Evolutionary conservation across 2,888 invertebrate genomes (phyloP).

Genomic region (Creontiades dilutus): DNA sequence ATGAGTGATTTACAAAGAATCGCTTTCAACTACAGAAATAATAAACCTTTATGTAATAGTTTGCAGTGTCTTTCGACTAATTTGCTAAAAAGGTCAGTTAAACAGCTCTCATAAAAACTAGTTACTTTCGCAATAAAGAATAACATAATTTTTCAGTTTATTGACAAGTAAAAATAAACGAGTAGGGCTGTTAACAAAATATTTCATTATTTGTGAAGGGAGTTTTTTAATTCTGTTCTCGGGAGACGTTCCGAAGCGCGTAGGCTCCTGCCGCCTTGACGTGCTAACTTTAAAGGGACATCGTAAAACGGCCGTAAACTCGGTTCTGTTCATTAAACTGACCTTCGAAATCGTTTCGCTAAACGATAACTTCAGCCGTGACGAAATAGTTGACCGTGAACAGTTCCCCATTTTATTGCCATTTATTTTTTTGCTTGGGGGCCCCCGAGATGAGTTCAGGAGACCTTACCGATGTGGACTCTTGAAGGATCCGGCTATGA

Average conservation of each 20-base stretch:
- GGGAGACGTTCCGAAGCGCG: background rate
- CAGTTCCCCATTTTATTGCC: slow-evolving; percentile 41
- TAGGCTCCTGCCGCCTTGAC: background rate
- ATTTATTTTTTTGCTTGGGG: slow-evolving; percentile 12
- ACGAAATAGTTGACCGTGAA: slow-evolving; percentile 48
- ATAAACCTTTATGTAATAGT: no score
- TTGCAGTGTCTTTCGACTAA: no score
- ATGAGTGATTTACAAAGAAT: no score
- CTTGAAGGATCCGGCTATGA: background rate
- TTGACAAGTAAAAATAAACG: background rate
- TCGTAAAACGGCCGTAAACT: slow-evolving; percentile 38
- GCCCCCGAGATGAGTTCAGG: background rate
- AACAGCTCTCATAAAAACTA: no score
- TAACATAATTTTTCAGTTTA: no score
- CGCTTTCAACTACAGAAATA: no score
- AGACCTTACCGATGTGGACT: slow-evolving; percentile 37
- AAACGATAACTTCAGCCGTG: slow-evolving; percentile 47
- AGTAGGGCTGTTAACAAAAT: background rate
- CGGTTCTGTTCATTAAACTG: slow-evolving; percentile 52
- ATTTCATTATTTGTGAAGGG: background rate
- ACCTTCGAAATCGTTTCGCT: slow-evolving; percentile 46
- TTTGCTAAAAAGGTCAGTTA: no score
- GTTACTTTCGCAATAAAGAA: no score
- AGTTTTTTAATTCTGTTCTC: background rate
- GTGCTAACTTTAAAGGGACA: slow-evolving; percentile 47